Evolutionary conservation across 2,113 vertebrate genomes (phyloP).

Genomic region (Takifugu flavidus): DNA sequence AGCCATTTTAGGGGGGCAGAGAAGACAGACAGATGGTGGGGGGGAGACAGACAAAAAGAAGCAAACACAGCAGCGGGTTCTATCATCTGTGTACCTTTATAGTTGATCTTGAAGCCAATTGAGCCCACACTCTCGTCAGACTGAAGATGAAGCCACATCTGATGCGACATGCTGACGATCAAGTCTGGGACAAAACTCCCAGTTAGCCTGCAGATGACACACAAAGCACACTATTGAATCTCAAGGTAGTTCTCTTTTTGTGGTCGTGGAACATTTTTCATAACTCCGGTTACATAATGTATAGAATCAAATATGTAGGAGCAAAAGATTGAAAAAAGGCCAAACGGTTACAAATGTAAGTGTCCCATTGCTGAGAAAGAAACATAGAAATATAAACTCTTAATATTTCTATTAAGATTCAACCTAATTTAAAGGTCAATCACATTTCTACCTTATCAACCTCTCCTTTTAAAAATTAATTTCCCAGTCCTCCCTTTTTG

Average conservation of each 20-base stretch:
- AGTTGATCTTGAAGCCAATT: conserved; percentile 98
- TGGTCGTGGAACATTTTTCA: neutral
- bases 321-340: neutral
- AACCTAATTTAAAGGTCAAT: too few species aligned
- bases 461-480: too few species aligned
- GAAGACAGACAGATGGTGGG: neutral
- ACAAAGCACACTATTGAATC: conserved; percentile 4
- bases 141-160: conserved; percentile 98
- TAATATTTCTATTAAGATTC: too few species aligned
- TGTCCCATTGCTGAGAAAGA: too few species aligned
- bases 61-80: conserved; percentile 15
- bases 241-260: conserved; percentile 1
- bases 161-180: conserved; percentile 95
- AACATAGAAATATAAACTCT: too few species aligned
- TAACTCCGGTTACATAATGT: neutral
- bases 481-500: too few species aligned
- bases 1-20: conserved; percentile 11
- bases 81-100: conserved; percentile 83
- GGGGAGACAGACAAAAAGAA: conserved; percentile 12
- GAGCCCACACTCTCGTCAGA: conserved; percentile 97
- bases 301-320: too few species aligned
- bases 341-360: neutral
- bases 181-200: conserved; percentile 96
- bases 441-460: too few species aligned
- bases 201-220: conserved; percentile 79